Evolutionary conservation across 2,888 invertebrate genomes (phyloP).

Genomic region (Chymomyza procnemis): DNA sequence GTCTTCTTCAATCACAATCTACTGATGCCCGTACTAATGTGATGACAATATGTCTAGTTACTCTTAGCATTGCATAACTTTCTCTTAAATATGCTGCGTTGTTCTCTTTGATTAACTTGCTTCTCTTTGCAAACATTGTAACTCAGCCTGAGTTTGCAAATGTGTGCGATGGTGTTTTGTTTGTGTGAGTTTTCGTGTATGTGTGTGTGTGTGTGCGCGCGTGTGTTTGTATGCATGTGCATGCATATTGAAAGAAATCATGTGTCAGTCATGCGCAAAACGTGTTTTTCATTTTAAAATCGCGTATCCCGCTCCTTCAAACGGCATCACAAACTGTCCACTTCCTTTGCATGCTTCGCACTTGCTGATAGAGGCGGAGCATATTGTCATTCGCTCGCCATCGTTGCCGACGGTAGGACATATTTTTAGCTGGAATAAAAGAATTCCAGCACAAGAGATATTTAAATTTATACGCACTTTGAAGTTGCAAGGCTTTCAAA

Average conservation of each 20-base stretch:
- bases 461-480: neutral
- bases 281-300: conserved; percentile 69
- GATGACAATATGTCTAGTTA: neutral
- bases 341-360: conserved; percentile 65
- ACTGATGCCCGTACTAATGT: neutral
- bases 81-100: neutral
- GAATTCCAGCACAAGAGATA: neutral
- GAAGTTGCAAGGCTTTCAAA: neutral
- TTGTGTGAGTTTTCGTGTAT: conserved; percentile 21
- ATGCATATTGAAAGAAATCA: conserved; percentile 46
- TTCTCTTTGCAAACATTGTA: neutral
- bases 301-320: conserved; percentile 59
- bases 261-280: conserved; percentile 74
- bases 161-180: neutral
- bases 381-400: conserved; percentile 50
- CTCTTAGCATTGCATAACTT: neutral
- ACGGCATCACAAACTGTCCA: conserved; percentile 31
- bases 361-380: conserved; percentile 70
- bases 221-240: neutral
- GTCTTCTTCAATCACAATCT: neutral
- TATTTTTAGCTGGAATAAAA: too few species aligned
- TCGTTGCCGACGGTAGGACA: conserved; percentile 14
- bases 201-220: conserved; percentile 13
- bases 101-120: conserved; percentile 1
- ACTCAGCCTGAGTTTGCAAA: neutral